phyloP scores from a whole-genome alignment of 2,888 invertebrate species.

The Molorchus minor region DNA sequence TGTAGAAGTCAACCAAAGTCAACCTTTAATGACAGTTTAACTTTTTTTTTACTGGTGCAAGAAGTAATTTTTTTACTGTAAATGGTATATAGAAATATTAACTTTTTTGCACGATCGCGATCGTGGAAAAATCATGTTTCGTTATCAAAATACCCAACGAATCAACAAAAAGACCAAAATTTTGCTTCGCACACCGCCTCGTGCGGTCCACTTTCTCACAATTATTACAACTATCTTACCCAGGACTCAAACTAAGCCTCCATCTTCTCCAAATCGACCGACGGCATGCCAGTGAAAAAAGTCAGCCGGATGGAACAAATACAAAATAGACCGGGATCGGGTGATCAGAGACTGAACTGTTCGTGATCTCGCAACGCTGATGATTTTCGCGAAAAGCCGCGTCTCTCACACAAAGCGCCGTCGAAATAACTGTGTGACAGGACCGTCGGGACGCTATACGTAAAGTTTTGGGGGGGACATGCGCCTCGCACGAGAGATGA shows the following conservation, averaged over 20 bases:
- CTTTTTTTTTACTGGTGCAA: neutral
- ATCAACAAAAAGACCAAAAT: no score
- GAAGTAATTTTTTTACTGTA: neutral
- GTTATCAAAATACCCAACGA: no score
- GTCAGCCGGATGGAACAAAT: neutral
- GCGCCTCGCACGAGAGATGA: constrained; percentile 24
- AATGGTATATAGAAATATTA: neutral
- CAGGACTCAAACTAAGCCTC: neutral
- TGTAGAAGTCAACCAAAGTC: no score
- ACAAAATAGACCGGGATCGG: neutral
- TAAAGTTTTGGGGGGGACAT: constrained; percentile 26
- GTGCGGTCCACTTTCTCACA: neutral
- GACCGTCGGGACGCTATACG: constrained; percentile 30
- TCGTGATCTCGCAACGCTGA: constrained; percentile 1
- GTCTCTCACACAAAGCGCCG: constrained; percentile 27
- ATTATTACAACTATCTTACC: neutral
- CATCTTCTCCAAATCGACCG: neutral
- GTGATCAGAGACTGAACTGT: neutral
- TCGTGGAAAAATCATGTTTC: neutral
- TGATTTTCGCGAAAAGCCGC: constrained; percentile 17
- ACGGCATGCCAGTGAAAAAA: neutral
- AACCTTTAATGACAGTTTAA: no score
- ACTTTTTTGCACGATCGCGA: neutral
- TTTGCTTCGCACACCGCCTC: no score
- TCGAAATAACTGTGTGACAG: constrained; percentile 30